A percentile compares a stretch with the other conserved stretches of the same genome.
Evolutionary conservation across 2,888 invertebrate genomes (phyloP).

Genomic region (Amphipoea oculea): DNA sequence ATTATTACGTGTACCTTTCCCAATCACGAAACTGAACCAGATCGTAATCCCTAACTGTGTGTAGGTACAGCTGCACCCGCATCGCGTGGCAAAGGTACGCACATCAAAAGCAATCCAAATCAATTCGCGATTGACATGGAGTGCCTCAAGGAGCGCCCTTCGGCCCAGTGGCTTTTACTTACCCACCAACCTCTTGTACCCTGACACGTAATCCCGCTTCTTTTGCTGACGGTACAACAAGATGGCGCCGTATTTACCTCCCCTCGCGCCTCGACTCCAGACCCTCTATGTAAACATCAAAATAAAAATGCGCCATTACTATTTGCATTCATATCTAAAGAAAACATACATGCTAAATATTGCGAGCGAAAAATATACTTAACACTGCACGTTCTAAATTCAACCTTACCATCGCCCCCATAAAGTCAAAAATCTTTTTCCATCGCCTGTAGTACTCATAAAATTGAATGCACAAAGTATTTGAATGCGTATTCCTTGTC

Average conservation of each 20-base stretch:
- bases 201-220: conserved; percentile 67
- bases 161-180: conserved; percentile 75
- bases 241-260: conserved; percentile 85
- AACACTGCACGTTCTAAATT: conserved; percentile 47
- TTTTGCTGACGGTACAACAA: conserved; percentile 86
- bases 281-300: conserved; percentile 90
- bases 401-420: conserved; percentile 28
- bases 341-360: conserved; percentile 90
- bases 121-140: conserved; percentile 54
- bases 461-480: conserved; percentile 80
- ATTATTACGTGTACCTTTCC: neutral
- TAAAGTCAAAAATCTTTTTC: conserved; percentile 48
- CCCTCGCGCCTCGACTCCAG: conserved; percentile 66
- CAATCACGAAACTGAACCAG: conserved; percentile 6
- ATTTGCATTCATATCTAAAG: conserved; percentile 91
- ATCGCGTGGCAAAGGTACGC: conserved; percentile 20
- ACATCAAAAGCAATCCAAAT: conserved; percentile 55
- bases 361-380: conserved; percentile 78
- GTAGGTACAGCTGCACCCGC: conserved; percentile 26
- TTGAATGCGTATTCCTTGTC: conserved; percentile 81
- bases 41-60: neutral
- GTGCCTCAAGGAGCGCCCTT: conserved; percentile 56
- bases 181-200: conserved; percentile 68
- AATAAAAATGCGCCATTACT: conserved; percentile 90
- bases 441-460: conserved; percentile 67